Conservation (phyloP, 1,140 invertebrate genomes). For the Drosophila leontia region DNA sequence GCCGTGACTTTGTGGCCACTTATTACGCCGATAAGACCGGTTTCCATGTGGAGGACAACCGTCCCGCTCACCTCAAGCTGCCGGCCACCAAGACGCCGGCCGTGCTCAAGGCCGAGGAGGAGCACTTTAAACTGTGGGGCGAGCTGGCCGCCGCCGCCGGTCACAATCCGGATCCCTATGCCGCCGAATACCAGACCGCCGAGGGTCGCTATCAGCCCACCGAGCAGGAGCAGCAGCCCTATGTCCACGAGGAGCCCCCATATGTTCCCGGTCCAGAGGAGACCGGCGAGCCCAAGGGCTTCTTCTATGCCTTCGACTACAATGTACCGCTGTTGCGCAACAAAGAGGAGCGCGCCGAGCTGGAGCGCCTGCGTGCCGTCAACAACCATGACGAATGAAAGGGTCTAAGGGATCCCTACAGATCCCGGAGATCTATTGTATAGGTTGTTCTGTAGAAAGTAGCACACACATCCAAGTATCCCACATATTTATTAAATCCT, state of each 20-base stretch:
- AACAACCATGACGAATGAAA: constrained; percentile 75
- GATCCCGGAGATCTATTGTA: constrained; percentile 28
- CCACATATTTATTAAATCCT: constrained; percentile 70
- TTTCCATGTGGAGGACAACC: constrained; percentile 89
- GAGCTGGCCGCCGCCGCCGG: constrained; percentile 87
- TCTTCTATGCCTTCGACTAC: constrained; percentile 89
- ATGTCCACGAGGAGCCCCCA: constrained; percentile 73
- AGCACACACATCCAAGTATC: constrained; percentile 43
- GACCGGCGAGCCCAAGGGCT: constrained; percentile 88
- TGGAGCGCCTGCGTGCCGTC: constrained; percentile 71
- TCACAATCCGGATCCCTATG: constrained; percentile 85
- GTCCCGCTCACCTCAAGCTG: constrained; percentile 87
- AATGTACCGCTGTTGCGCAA: constrained; percentile 86
- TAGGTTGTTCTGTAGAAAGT: constrained; percentile 53
- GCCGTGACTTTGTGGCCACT: constrained; percentile 85
- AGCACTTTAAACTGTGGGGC: constrained; percentile 87
- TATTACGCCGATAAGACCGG: constrained; percentile 88
- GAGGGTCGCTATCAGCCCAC: constrained; percentile 73
- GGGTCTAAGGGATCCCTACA: constrained; percentile 9
- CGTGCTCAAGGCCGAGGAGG: constrained; percentile 87
- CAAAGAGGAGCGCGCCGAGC: constrained; percentile 79
- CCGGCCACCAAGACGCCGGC: constrained; percentile 87
- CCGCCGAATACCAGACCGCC: constrained; percentile 70
- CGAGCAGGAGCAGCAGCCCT: constrained; percentile 61
- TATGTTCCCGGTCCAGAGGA: constrained; percentile 84